Base-by-base conservation (phyloP, 1,140 invertebrate genomes). In the Monochamus saltuarius region DNA sequence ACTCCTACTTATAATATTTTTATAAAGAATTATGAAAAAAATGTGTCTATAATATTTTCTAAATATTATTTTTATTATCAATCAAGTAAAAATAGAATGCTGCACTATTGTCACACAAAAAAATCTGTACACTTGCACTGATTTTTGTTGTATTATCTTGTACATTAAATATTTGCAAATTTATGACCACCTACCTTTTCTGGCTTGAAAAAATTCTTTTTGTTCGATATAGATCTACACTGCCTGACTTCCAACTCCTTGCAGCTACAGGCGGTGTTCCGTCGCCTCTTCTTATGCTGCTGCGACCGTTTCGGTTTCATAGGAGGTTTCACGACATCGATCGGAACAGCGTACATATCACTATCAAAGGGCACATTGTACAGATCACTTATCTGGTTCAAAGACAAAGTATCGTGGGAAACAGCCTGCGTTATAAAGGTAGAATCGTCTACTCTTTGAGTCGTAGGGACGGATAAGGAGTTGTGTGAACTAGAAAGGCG, bases 281-380 rank as follows among this genome's bases (percentile, higher is more conserved):
- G 81, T 37, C 82, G 78, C 53, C 84, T 78, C 59, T 85, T 87
- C 38, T 83, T 82, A 65, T 84, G 83, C 34, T 43, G 63, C 62
- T 75, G 75, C 55, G 77, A 79, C 19, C 81, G 78, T 72, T 84
- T 86, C 7, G 81, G 82, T 67, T 82, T 80, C 37, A 80, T 78
- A 46, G 81, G 75, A 62, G 85, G 84, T 66, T 82, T 76, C 4
- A 91, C 83, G 69, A 87, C 87, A 73, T 93, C 90, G 42, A 92
- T 85, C 16, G 90, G 91, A 40, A 92, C 85, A 4, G 90, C 89
- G 70, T 92, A 93, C 62, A 92, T 90, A 69, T 92, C 90, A 69
- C 89, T 90, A 64, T 91, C 89, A 64, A 90, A 89, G 40, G 90
- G 90, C 40, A 92, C 90, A 77, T 90, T 92, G 72, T 92, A 92